Conservation (phyloP, 2,797 vertebrate species). For the Chloroceryle inda region DNA sequence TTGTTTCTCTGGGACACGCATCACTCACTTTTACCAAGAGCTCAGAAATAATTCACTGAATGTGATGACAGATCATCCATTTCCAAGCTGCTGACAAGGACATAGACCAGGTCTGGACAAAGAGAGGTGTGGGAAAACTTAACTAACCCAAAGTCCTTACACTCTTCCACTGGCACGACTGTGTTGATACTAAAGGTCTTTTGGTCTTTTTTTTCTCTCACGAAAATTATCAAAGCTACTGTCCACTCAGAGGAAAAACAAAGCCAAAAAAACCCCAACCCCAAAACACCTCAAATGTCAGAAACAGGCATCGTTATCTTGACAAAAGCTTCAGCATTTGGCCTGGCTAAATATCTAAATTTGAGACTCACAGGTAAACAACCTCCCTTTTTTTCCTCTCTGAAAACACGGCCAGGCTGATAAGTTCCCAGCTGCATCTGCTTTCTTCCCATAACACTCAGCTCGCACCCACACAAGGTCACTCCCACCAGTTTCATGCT, state of each 20-base stretch:
- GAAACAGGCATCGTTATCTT: neutral
- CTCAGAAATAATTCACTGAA: neutral
- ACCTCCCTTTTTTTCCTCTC: neutral
- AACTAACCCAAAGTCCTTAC: neutral
- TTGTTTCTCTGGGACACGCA: neutral
- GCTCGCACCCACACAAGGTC: neutral
- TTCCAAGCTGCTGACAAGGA: neutral
- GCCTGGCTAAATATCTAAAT: neutral
- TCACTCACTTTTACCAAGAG: neutral
- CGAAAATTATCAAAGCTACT: neutral
- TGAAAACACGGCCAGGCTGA: neutral
- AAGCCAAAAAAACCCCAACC: neutral
- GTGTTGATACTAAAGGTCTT: neutral
- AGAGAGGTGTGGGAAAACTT: neutral
- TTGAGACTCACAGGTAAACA: neutral
- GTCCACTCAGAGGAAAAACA: fast-evolving
- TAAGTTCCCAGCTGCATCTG: neutral
- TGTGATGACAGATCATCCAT: neutral
- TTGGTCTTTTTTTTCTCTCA: neutral
- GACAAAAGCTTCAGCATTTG: neutral
- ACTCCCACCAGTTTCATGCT: neutral
- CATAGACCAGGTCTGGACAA: neutral
- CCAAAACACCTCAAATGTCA: neutral
- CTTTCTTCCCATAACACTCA: neutral
- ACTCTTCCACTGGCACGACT: neutral